Conservation (phyloP, 2,888 invertebrate species). For the Pseudolycoriella hygida region DNA sequence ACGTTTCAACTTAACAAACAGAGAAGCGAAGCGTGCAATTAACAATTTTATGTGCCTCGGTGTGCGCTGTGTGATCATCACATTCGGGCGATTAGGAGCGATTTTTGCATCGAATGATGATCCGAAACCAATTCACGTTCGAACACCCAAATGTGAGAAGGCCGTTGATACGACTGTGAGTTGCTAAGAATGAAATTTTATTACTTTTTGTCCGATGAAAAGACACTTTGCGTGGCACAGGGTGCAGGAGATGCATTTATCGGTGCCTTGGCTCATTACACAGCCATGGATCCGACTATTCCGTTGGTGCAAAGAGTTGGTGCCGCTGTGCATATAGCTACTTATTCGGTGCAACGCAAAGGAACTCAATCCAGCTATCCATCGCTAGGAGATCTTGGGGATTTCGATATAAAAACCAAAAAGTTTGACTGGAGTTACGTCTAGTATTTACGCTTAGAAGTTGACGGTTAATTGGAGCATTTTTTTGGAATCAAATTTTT, state of each 20-base stretch:
- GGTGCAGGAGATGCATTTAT: constrained; percentile 96
- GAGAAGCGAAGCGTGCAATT: constrained; percentile 47
- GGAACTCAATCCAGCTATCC: constrained; percentile 67
- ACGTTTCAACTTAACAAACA: constrained; percentile 21
- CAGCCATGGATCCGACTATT: constrained; percentile 41
- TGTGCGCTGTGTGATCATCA: constrained; percentile 64
- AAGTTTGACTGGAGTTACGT: constrained; percentile 4
- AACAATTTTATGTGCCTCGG: constrained; percentile 45
- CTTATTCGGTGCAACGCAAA: constrained; percentile 55
- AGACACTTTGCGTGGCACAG: constrained; percentile 16
- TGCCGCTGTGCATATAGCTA: constrained; percentile 59
- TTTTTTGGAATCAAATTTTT: no score
- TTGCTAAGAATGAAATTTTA: constrained; percentile 8
- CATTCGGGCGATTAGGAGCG: constrained; percentile 68
- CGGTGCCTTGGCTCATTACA: constrained; percentile 69
- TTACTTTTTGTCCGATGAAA: constrained; percentile 4
- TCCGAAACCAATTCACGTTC: constrained; percentile 35
- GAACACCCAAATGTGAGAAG: constrained; percentile 38
- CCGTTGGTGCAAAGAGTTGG: constrained; percentile 47
- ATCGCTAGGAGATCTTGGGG: constrained; percentile 3
- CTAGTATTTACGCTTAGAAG: no score
- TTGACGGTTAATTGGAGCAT: no score
- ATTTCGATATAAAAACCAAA: constrained; percentile 4
- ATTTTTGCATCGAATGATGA: constrained; percentile 36
- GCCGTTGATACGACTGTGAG: constrained; percentile 75